Conservation (phyloP, 53 echinoderm and acorn worm species). For the Pentamera pediparva region DNA sequence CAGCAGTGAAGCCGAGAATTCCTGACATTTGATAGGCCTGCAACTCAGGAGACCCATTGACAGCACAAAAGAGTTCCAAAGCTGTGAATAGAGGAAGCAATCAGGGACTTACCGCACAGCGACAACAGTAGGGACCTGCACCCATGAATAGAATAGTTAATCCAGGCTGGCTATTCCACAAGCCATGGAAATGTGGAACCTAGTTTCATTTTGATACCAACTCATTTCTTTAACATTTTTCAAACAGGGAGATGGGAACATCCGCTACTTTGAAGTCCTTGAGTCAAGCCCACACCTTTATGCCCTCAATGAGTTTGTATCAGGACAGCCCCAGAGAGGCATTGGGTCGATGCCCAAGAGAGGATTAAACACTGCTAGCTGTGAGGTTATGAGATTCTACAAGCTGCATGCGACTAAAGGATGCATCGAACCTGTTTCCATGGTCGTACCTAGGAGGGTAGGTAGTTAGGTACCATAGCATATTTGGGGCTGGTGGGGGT, state of each 20-base stretch:
- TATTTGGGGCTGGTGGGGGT: neutral
- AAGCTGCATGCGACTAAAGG: conserved; percentile 74
- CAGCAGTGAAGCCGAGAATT: no score
- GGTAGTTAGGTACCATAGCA: no score
- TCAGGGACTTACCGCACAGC: no score
- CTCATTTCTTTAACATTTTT: neutral
- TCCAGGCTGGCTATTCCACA: no score
- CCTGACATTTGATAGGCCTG: no score
- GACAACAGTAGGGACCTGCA: no score
- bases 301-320: conserved; percentile 56
- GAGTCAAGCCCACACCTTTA: conserved; percentile 63
- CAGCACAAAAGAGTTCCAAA: no score
- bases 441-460: conserved; percentile 95
- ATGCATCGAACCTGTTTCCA: conserved; percentile 72
- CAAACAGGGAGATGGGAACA: conserved; percentile 80
- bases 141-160: no score
- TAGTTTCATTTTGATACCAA: no score
- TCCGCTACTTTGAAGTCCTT: conserved; percentile 78
- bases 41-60: no score
- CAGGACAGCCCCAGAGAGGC: conserved; percentile 78
- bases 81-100: no score
- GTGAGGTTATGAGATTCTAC: conserved; percentile 87
- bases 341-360: conserved; percentile 92
- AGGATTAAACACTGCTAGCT: conserved; percentile 62
- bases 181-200: no score